Conservation (phyloP, 2,888 invertebrate species). For the Balanococcus diminutus region DNA sequence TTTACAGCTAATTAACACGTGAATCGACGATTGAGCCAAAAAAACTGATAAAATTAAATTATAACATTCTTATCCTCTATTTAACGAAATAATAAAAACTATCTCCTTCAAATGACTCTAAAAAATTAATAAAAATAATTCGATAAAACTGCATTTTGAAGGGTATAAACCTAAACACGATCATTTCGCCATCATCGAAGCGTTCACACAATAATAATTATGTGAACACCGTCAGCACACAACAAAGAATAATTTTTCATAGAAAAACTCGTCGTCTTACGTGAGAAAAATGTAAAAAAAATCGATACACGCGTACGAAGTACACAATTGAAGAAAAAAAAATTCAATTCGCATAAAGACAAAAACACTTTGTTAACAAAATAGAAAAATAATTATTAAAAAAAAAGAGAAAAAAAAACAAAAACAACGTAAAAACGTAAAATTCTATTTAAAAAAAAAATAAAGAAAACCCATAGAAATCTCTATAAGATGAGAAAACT, state of each 20-base stretch:
- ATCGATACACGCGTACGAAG: background rate
- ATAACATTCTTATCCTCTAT: too few species aligned
- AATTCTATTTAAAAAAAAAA: conserved; percentile 11
- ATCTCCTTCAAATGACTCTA: too few species aligned
- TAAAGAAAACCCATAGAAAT: conserved; percentile 4
- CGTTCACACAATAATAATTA: too few species aligned
- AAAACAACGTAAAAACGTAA: background rate
- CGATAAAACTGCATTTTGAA: too few species aligned
- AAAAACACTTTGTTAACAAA: conserved; percentile 27
- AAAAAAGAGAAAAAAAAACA: background rate
- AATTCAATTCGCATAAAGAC: background rate
- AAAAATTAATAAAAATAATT: too few species aligned
- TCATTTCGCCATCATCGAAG: conserved; percentile 17
- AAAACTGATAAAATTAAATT: too few species aligned
- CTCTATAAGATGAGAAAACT: background rate
- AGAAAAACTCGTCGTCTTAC: conserved; percentile 16
- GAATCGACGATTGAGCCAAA: too few species aligned
- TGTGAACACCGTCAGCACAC: background rate
- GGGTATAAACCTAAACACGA: background rate
- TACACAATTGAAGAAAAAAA: background rate
- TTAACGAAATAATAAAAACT: too few species aligned
- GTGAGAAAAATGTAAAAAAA: background rate
- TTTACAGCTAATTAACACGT: too few species aligned
- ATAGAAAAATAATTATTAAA: conserved; percentile 21
- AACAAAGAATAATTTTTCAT: background rate